Evolutionary conservation across 2,113 vertebrate genomes (phyloP), one percentile per base, ranked within the genome.

Genomic region (Megalops atlanticus): DNA sequence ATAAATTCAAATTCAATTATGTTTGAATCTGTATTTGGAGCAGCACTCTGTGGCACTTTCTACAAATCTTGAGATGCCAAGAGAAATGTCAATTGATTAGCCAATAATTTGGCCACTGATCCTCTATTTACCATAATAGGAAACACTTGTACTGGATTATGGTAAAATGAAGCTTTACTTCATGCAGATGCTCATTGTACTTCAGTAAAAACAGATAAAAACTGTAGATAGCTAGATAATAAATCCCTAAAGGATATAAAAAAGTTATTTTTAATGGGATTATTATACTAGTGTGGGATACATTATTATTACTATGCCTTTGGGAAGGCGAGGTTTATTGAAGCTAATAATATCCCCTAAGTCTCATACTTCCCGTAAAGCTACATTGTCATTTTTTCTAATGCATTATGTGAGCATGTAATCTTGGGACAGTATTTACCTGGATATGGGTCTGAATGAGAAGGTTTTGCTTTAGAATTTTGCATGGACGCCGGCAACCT

Each of bases 291-390:
- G 38, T 64, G 36, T 36, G 33, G 8, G 33, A 35, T 54, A 39
- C 39, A 38, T 1, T 45, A 64, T 36, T 70, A 7, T 76, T 31
- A 76, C 31, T 81, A 24, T 38, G 38, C 38, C 54, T 45, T 64
- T 36, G 54, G 41, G 80, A 76, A 24, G 21, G 27, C 36, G 11
- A 24, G 12, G 47, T 54, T 81, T 76, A 31, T 18, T 45, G 52
- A 76, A 81, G 41, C n/a, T 21, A 64, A n/a, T n/a, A n/a, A 52
- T n/a, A n/a, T 64, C 71, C 52, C 71, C 47, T 68, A 43, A 54
- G 80, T 58, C 49, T 35, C 8, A 64, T 31, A 40, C 18, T 40
- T 74, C 24, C 45, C 31, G 52, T 40, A 38, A 18, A 43, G 21
- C 6, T 36, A 36, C 38, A 18, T 81, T 38, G 43, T 54, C 8